Conservation (phyloP, 1,140 invertebrate species). For the Drosophila ambigua region DNA sequence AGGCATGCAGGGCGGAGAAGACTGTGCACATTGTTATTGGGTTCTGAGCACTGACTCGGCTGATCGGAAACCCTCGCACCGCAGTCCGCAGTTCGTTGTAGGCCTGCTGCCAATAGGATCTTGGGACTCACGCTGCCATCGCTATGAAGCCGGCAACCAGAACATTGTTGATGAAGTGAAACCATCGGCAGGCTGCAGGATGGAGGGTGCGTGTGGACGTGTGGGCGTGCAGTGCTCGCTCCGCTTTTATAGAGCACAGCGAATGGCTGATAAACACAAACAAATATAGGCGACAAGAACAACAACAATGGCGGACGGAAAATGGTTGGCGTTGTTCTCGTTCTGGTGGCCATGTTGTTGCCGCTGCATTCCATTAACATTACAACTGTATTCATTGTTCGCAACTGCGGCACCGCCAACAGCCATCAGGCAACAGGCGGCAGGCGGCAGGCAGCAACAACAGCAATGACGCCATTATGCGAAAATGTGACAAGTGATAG, state of each 20-base stretch:
- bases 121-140: conserved; percentile 5
- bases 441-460: conserved; percentile 25
- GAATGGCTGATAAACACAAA: conserved; percentile 58
- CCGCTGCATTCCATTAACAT: conserved; percentile 77
- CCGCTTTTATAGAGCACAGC: conserved; percentile 34
- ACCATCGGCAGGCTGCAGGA: not conserved
- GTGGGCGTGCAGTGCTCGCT: conserved; percentile 29
- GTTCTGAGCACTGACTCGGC: too few relatives aligned
- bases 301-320: conserved; percentile 58
- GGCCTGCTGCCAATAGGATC: too few relatives aligned
- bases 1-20: too few relatives aligned
- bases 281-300: conserved; percentile 42
- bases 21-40: too few relatives aligned
- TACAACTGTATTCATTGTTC: conserved; percentile 81
- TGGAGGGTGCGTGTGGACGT: conserved; percentile 3
- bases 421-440: conserved; percentile 15
- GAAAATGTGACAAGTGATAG: conserved; percentile 78
- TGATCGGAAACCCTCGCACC: too few relatives aligned
- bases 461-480: conserved; percentile 64
- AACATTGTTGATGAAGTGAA: conserved; percentile 22
- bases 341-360: conserved; percentile 39
- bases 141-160: conserved; percentile 1
- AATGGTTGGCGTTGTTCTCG: conserved; percentile 51
- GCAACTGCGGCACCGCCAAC: conserved; percentile 41
- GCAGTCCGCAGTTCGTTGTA: too few relatives aligned